phyloP scores from a whole-genome alignment of 2,797 vertebrate genomes.

The Poeciliopsis turneri region DNA sequence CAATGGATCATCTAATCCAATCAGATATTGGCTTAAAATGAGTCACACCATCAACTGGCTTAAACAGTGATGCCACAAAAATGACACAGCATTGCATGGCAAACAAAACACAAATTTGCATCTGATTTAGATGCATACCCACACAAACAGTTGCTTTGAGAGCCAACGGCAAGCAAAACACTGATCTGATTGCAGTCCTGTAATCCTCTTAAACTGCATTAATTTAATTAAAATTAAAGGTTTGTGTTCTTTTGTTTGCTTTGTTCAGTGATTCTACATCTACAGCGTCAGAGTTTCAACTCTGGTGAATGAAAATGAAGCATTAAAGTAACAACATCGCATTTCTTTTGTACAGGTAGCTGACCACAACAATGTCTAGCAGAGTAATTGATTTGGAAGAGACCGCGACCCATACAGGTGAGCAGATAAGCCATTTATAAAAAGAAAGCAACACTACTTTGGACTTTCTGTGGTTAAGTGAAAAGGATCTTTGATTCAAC shows the following conservation, averaged over 20 bases:
- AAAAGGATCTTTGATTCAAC: neutral
- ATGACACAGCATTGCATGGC: neutral
- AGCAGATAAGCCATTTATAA: slow-evolving; percentile 37
- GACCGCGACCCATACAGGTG: slow-evolving; percentile 89
- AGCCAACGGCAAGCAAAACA: slow-evolving; percentile 36
- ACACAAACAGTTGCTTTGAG: slow-evolving; percentile 4
- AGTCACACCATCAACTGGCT: slow-evolving; percentile 17
- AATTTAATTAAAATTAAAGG: slow-evolving; percentile 67
- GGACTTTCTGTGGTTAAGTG: neutral
- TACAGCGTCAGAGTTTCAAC: neutral
- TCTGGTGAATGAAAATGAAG: neutral
- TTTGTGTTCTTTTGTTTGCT: slow-evolving; percentile 10
- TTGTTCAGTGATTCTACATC: slow-evolving; percentile 23
- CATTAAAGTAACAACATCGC: neutral
- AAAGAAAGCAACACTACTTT: neutral
- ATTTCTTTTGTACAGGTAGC: slow-evolving; percentile 43
- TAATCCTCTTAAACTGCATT: slow-evolving; percentile 84
- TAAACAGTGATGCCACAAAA: slow-evolving; percentile 10
- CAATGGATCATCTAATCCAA: slow-evolving; percentile 43
- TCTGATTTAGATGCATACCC: neutral
- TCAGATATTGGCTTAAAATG: slow-evolving; percentile 31
- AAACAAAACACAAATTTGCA: neutral
- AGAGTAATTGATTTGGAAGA: slow-evolving; percentile 84
- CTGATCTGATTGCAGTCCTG: slow-evolving; percentile 72
- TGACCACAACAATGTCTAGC: slow-evolving; percentile 71